These are phyloP conservation scores for Tetrapedia diversipes DNA, from an alignment of 2,888 invertebrate species.

Conservation along the genomic window DNA sequence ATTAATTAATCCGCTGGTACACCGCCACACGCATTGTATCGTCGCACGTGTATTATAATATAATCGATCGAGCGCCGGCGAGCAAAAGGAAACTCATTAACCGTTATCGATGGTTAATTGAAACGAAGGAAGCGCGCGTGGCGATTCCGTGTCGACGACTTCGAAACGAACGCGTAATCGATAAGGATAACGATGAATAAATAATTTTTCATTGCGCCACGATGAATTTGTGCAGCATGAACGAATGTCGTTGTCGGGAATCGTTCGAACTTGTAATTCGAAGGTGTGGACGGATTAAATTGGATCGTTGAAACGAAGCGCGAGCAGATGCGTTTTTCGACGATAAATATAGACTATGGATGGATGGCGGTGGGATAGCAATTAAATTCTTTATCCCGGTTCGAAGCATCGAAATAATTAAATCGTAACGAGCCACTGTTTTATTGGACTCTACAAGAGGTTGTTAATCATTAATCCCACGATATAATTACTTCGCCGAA, in stretches of 20 bases:
- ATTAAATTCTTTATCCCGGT: constrained; percentile 5
- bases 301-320: neutral
- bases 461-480: neutral
- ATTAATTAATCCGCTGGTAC: constrained; percentile 49
- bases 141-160: neutral
- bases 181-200: neutral
- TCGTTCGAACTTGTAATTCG: neutral
- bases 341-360: neutral
- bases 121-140: neutral
- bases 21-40: constrained; percentile 2
- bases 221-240: neutral
- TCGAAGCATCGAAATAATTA: constrained; percentile 1
- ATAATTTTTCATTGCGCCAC: neutral
- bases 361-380: neutral
- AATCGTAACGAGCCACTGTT: no score
- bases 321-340: neutral
- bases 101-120: constrained; percentile 23
- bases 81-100: constrained; percentile 12
- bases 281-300: neutral
- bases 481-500: neutral
- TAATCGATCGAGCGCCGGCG: constrained; percentile 21
- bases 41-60: constrained; percentile 21
- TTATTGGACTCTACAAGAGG: neutral
- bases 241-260: constrained; percentile 5
- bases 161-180: neutral